Evolutionary conservation across 2,113 vertebrate genomes (phyloP).

Genomic region (Protobothrops mucrosquamatus): DNA sequence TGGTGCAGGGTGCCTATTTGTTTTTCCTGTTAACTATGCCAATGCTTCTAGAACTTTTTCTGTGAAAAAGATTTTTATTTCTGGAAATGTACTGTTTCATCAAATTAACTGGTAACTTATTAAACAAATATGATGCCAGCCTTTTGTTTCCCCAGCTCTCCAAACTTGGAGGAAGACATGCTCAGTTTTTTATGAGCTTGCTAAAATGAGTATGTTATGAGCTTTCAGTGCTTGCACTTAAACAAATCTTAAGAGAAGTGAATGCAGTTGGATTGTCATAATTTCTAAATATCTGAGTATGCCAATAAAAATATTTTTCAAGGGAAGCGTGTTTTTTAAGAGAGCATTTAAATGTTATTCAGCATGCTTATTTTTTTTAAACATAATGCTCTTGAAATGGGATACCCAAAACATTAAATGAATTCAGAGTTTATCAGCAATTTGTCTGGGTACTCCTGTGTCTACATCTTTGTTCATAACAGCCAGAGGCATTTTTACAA

Average conservation of each 20-base stretch:
- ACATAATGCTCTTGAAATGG: background rate
- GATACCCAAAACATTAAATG: background rate
- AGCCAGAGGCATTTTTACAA: background rate
- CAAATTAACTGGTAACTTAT: background rate
- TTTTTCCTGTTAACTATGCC: background rate
- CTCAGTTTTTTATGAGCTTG: background rate
- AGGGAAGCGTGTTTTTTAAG: background rate
- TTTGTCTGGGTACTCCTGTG: background rate
- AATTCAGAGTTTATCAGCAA: background rate
- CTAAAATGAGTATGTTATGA: background rate
- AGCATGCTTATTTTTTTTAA: background rate
- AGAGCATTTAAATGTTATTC: background rate
- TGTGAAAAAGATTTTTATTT: background rate
- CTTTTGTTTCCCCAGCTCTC: background rate
- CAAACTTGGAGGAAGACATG: background rate
- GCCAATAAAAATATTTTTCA: background rate
- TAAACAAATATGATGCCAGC: background rate
- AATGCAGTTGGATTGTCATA: background rate
- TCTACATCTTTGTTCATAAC: background rate
- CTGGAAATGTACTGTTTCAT: background rate
- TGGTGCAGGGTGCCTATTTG: fast-evolving
- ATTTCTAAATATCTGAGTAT: background rate
- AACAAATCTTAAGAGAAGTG: background rate
- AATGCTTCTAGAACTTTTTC: background rate
- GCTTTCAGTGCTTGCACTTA: too few species aligned